Conservation (phyloP, 2,113 vertebrate species). For the Rhegmatorhina hoffmannsi region DNA sequence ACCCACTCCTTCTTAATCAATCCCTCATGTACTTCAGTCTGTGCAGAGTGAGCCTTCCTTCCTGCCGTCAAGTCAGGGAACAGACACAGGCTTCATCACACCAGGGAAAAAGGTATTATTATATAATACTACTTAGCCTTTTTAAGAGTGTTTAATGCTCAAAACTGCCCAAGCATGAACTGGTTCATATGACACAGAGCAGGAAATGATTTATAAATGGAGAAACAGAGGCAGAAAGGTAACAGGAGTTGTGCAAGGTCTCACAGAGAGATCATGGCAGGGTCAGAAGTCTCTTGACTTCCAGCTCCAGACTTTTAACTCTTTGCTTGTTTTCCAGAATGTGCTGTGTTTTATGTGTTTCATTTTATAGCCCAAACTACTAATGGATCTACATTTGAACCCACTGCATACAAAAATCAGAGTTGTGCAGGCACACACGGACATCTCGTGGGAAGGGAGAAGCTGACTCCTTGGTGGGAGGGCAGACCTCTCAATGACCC, state of each 20-base stretch:
- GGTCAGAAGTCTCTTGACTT: conserved; percentile 2
- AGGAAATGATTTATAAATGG: conserved; percentile 36
- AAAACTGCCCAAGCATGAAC: background rate
- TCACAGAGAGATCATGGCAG: background rate
- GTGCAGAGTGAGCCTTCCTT: conserved; percentile 10
- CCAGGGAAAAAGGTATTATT: conserved; percentile 24
- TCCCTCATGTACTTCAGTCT: background rate
- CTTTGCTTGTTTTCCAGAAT: background rate
- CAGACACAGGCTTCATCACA: background rate
- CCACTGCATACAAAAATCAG: background rate
- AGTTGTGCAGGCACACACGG: accelerated
- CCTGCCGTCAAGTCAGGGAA: conserved; percentile 8
- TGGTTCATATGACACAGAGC: background rate
- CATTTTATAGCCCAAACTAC: background rate
- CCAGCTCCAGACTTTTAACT: background rate
- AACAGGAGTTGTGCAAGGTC: background rate
- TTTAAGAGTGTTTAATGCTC: conserved; percentile 20
- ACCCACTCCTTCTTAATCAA: conserved; percentile 18
- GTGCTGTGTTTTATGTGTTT: background rate
- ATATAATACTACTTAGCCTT: conserved; percentile 17
- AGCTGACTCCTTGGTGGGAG: background rate
- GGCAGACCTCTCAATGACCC: background rate
- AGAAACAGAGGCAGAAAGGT: conserved; percentile 31
- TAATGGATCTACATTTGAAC: background rate
- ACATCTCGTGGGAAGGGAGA: background rate